phyloP scores from a whole-genome alignment of 2,797 vertebrate species.

The Liparis tanakae region DNA sequence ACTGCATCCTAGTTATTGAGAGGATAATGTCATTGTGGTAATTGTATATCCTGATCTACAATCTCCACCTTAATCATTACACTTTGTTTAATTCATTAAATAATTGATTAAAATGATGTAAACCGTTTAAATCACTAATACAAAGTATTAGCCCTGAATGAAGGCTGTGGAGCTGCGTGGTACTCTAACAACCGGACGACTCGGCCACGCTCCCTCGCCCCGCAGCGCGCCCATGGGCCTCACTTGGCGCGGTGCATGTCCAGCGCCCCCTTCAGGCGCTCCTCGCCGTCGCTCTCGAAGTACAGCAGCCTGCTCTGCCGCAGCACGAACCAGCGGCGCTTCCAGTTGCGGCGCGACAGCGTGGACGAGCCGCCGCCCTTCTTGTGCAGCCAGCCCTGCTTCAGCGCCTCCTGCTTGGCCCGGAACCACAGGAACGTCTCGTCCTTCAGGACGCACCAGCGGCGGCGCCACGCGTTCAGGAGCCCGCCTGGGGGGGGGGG shows the following conservation, averaged over 20 bases:
- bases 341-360: conserved; percentile 96
- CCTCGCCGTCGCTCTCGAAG: conserved; percentile 95
- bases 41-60: neutral
- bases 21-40: neutral
- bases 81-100: too few species aligned
- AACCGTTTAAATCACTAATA: too few species aligned
- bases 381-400: conserved; percentile 97
- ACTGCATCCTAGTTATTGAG: neutral
- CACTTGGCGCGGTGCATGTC: conserved; percentile 93
- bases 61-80: neutral
- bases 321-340: conserved; percentile 96
- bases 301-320: conserved; percentile 95
- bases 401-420: conserved; percentile 96
- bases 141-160: too few species aligned
- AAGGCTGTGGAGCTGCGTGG: too few species aligned
- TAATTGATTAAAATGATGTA: too few species aligned
- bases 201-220: too few species aligned
- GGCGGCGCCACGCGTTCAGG: conserved; percentile 95
- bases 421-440: conserved; percentile 99
- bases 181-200: too few species aligned
- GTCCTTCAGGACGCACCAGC: conserved; percentile 98
- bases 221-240: neutral
- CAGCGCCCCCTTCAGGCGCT: conserved; percentile 93
- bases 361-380: conserved; percentile 97
- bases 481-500: conserved; percentile 85